These are phyloP conservation scores for Nematolebias whitei DNA, from an alignment of 2,113 vertebrate species.

Conservation along the genomic window DNA sequence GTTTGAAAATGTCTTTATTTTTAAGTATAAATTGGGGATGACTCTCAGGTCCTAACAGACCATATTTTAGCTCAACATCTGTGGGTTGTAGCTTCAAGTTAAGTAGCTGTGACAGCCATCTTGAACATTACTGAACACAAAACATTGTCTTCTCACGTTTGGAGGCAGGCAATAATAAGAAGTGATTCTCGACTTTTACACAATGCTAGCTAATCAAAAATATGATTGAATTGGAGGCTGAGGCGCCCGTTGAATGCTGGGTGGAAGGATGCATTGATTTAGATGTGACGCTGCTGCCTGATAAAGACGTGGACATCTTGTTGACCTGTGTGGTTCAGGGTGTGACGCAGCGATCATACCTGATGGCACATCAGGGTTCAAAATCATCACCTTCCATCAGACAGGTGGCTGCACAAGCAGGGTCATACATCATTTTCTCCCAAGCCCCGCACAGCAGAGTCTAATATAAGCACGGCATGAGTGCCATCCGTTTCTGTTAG, in stretches of 20 bases:
- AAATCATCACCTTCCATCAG: conserved; percentile 25
- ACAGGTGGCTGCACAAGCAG: conserved; percentile 19
- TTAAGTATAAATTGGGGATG: no score
- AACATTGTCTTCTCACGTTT: no score
- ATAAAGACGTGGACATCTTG: conserved; percentile 21
- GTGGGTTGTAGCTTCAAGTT: no score
- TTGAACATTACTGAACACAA: no score
- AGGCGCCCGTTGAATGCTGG: not conserved
- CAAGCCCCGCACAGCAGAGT: conserved; percentile 30
- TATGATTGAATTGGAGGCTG: not conserved
- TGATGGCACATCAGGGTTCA: conserved; percentile 25
- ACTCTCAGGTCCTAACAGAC: no score
- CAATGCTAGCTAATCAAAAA: not conserved
- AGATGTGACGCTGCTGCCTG: not conserved
- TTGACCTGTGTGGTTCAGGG: not conserved
- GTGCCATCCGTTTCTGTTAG: conserved; percentile 71
- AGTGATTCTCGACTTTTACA: no score
- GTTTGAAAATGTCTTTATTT: no score
- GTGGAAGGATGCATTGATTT: not conserved
- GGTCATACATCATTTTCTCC: conserved; percentile 40
- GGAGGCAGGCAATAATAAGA: no score
- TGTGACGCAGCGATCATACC: conserved; percentile 30
- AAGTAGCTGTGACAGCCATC: no score
- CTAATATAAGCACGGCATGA: conserved; percentile 60
- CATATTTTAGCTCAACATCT: no score